A percentile compares a stretch with the other conserved stretches of the same genome.
Conservation (phyloP, 2,888 invertebrate genomes). For the Drosophila heteroneura region DNA sequence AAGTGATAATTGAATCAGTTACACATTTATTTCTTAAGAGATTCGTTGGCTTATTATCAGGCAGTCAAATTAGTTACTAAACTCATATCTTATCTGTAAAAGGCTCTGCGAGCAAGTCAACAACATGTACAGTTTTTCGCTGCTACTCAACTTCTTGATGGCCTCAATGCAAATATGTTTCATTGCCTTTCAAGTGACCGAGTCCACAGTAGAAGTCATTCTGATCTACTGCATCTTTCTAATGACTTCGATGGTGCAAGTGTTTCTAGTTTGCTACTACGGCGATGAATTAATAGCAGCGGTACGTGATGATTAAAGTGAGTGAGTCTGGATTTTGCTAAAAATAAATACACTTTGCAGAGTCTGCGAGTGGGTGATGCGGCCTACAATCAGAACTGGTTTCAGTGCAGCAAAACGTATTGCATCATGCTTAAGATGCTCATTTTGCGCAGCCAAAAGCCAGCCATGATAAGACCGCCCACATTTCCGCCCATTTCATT, state of each 20-base stretch:
- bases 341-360: conserved; percentile 42
- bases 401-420: conserved; percentile 68
- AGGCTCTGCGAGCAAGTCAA: conserved; percentile 76
- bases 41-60: neutral
- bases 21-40: too few species aligned
- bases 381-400: conserved; percentile 82
- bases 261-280: conserved; percentile 81
- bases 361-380: conserved; percentile 77
- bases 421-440: conserved; percentile 68
- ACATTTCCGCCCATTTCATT: conserved; percentile 82
- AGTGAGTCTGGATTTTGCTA: neutral
- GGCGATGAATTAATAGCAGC: conserved; percentile 78
- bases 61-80: neutral
- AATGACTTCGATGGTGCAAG: conserved; percentile 78
- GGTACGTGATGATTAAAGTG: conserved; percentile 44
- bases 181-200: conserved; percentile 82
- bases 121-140: conserved; percentile 67
- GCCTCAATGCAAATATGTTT: conserved; percentile 83
- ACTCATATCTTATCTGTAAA: conserved; percentile 5
- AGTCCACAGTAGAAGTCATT: conserved; percentile 72
- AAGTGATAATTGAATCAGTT: conserved; percentile 29
- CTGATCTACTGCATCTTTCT: conserved; percentile 79
- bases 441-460: conserved; percentile 78
- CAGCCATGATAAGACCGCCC: conserved; percentile 76
- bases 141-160: conserved; percentile 82